These are phyloP conservation scores for Hipparchia sbordonii DNA, from an alignment of 2,888 invertebrate species.

Conservation along the genomic window DNA sequence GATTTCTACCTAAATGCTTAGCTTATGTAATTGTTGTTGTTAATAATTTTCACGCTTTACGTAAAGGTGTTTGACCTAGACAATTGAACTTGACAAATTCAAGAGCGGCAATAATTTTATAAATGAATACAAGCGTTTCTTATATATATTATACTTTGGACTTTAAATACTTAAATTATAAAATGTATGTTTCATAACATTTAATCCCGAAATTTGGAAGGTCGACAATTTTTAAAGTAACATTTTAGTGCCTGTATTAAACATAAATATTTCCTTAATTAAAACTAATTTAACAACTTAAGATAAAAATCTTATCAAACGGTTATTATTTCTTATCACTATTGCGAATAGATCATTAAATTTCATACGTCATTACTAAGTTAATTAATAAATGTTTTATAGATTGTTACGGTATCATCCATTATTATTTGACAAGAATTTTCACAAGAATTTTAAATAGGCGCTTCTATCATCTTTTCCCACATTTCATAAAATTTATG, in stretches of 20 bases:
- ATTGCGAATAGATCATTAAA: neutral
- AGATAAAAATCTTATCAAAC: neutral
- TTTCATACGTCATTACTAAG: neutral
- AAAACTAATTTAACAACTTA: constrained; percentile 3
- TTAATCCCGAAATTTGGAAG: neutral
- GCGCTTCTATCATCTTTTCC: neutral
- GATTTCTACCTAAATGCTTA: neutral
- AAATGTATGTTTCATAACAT: too few relatives aligned
- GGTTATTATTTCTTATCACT: neutral
- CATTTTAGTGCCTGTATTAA: too few relatives aligned
- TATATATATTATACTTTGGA: too few relatives aligned
- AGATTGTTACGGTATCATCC: neutral
- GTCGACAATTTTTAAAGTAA: neutral
- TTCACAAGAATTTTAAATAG: neutral
- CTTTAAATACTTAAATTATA: too few relatives aligned
- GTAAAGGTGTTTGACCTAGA: constrained; percentile 38
- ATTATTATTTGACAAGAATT: neutral
- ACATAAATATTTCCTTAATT: neutral
- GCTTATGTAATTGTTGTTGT: constrained; percentile 38
- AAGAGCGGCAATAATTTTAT: neutral
- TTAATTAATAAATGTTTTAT: constrained; percentile 13
- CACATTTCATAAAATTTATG: neutral
- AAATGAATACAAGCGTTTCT: neutral
- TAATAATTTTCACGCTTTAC: constrained; percentile 30
- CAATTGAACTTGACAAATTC: constrained; percentile 35